Conservation (phyloP, 2,113 vertebrate genomes). For the Ammodytes dubius region DNA sequence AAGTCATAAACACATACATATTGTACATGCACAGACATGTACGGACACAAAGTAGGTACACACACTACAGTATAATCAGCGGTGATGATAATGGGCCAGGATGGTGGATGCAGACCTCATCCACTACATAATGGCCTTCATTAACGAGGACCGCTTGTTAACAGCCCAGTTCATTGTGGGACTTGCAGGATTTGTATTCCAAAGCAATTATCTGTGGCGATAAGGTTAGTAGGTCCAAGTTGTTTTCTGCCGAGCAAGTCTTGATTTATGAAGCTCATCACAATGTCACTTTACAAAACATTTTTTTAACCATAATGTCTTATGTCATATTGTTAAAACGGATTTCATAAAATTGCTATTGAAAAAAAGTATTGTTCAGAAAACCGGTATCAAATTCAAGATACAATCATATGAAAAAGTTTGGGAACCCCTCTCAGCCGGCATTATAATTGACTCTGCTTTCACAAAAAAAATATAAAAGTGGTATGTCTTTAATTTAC, state of each 20-base stretch:
- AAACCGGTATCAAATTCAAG: too few species aligned
- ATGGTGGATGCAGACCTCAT: background rate
- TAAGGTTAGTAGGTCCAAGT: background rate
- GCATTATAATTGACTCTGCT: too few species aligned
- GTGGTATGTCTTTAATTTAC: too few species aligned
- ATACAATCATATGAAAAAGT: too few species aligned
- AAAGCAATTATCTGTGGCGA: background rate
- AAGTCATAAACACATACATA: background rate
- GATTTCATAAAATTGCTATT: too few species aligned
- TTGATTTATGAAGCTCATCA: too few species aligned
- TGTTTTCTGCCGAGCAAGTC: background rate
- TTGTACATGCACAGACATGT: background rate
- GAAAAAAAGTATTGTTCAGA: too few species aligned
- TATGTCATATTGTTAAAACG: too few species aligned
- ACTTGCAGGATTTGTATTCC: background rate
- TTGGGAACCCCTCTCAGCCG: too few species aligned
- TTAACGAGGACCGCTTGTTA: constrained; percentile 4
- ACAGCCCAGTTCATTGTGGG: background rate
- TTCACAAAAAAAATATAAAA: too few species aligned
- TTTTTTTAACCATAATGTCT: too few species aligned
- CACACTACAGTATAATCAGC: background rate
- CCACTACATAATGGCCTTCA: background rate
- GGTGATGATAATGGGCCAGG: background rate
- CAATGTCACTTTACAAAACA: too few species aligned
- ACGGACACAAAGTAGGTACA: background rate